Percentiles rank a stretch among this genome's conserved stretches.
Conservation (phyloP, 2,113 vertebrate genomes). For the Aegotheles bennettii region DNA sequence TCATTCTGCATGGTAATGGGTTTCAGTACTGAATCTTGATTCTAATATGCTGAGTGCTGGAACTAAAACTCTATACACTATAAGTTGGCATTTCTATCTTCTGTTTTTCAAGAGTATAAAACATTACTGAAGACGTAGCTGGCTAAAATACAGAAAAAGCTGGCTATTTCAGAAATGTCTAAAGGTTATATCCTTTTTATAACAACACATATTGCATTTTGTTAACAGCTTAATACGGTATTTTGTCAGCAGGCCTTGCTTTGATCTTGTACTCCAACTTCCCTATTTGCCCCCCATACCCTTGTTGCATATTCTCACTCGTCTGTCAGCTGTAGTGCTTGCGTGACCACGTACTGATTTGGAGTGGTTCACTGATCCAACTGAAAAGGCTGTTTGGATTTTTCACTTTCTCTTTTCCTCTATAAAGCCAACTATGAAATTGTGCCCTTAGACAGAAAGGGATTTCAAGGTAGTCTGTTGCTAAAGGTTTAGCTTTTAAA, state of each 20-base stretch:
- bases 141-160: neutral
- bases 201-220: too few relatives aligned
- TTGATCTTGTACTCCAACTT: neutral
- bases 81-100: neutral
- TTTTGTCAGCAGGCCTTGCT: neutral
- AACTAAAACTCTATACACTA: neutral
- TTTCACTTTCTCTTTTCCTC: neutral
- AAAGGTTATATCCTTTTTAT: neutral
- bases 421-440: neutral
- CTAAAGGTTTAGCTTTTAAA: constrained; percentile 58
- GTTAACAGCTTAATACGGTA: neutral
- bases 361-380: neutral
- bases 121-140: neutral
- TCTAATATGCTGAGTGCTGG: neutral
- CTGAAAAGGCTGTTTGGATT: neutral
- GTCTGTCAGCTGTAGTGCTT: neutral
- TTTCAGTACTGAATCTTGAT: neutral
- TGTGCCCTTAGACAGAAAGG: neutral
- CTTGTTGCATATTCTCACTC: neutral
- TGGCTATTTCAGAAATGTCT: neutral
- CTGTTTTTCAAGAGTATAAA: neutral
- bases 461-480: constrained; percentile 49
- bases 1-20: neutral
- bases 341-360: neutral
- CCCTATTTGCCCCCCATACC: neutral